Conservation (phyloP, 2,888 invertebrate genomes). For the Tanytarsus gracilentus region DNA sequence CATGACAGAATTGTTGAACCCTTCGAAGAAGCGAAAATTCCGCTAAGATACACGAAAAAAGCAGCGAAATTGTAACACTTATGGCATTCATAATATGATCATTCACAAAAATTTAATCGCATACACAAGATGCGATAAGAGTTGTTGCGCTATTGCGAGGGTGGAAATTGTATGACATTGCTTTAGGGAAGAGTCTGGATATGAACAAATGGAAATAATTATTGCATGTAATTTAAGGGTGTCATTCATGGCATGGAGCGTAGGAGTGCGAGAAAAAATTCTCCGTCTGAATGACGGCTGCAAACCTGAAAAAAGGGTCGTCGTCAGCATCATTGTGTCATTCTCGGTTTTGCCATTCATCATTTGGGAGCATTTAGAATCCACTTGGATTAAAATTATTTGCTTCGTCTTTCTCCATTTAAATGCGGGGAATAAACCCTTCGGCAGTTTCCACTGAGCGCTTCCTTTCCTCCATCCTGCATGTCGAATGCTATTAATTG, state of each 20-base stretch:
- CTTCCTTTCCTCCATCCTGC: not conserved
- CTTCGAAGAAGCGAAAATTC: too few relatives aligned
- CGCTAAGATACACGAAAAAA: too few relatives aligned
- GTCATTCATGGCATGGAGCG: not conserved
- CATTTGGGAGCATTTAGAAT: not conserved
- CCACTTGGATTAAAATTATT: not conserved
- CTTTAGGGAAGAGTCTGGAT: not conserved
- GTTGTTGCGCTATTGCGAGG: too few relatives aligned
- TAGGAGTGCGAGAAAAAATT: not conserved
- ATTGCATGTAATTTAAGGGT: conserved; percentile 3
- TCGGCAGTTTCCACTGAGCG: not conserved
- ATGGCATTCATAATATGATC: too few relatives aligned
- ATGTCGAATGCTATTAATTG: conserved; percentile 9
- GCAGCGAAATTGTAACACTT: too few relatives aligned
- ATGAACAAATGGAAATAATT: conserved; percentile 4
- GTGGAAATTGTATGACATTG: too few relatives aligned
- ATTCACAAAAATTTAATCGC: too few relatives aligned
- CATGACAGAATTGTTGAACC: too few relatives aligned
- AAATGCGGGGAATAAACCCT: not conserved
- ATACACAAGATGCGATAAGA: too few relatives aligned
- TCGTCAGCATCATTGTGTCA: too few relatives aligned
- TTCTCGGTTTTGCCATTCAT: too few relatives aligned
- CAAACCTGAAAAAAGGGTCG: not conserved
- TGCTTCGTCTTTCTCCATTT: not conserved
- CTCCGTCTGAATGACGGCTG: not conserved